Percentiles rank a stretch among this genome's conserved stretches.
Evolutionary conservation across 1,140 invertebrate genomes (phyloP).

Genomic region (Ceratosolen fusciceps): DNA sequence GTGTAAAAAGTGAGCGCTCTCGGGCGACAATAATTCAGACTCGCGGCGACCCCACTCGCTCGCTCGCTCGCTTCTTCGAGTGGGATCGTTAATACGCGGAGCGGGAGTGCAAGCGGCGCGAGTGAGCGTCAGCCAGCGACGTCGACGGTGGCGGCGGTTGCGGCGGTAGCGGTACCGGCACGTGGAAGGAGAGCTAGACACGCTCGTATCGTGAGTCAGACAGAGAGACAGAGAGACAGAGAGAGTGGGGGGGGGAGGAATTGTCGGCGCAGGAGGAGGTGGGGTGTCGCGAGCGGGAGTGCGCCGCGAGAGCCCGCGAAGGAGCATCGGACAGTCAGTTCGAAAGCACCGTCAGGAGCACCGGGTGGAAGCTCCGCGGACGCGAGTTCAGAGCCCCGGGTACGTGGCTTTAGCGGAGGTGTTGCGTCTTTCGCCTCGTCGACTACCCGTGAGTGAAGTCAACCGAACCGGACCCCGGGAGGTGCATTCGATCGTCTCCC

Average conservation of each 20-base stretch:
- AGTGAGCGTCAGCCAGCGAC: too few species aligned
- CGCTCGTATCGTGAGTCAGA: background rate
- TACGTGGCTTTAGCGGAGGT: background rate
- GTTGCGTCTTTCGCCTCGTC: background rate
- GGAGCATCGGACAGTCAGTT: slow-evolving; percentile 30
- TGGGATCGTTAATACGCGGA: background rate
- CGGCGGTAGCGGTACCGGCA: background rate
- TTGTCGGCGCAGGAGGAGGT: slow-evolving; percentile 7
- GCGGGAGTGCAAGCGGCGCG: background rate
- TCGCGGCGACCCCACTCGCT: too few species aligned
- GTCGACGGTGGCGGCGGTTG: background rate
- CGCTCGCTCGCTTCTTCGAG: background rate
- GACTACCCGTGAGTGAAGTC: background rate
- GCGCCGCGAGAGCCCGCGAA: background rate
- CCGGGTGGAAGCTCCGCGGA: slow-evolving; percentile 6
- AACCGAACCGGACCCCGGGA: background rate
- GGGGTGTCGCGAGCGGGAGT: slow-evolving; percentile 5
- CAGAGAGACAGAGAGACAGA: background rate
- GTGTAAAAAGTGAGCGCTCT: background rate
- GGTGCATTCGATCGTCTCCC: background rate
- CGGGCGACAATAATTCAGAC: background rate
- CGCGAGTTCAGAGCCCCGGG: background rate
- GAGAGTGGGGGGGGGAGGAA: background rate
- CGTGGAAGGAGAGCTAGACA: slow-evolving; percentile 12
- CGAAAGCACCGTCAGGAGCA: slow-evolving; percentile 7